A percentile compares a stretch with the other conserved stretches of the same genome.
These are phyloP conservation scores for Chrysopilus asiliformis DNA, from an alignment of 2,888 invertebrate genomes.

Conservation along the genomic window DNA sequence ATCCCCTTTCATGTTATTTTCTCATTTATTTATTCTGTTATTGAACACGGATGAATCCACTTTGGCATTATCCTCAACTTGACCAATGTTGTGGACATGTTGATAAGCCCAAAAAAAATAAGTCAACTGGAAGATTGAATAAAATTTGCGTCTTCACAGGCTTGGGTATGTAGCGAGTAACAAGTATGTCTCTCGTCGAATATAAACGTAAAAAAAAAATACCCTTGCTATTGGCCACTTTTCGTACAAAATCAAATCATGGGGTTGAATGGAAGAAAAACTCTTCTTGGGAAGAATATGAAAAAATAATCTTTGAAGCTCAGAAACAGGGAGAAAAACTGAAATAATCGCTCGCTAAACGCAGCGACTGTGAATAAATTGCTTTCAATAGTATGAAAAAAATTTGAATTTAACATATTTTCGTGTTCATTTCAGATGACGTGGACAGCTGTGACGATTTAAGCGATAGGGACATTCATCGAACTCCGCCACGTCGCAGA, in stretches of 20 bases:
- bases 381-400: too few relatives aligned
- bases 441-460: constrained; percentile 20
- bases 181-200: too few relatives aligned
- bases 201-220: too few relatives aligned
- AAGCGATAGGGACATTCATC: constrained; percentile 16
- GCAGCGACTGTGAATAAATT: too few relatives aligned
- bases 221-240: too few relatives aligned
- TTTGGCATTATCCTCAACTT: constrained; percentile 14
- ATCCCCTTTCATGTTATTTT: constrained; percentile 14
- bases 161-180: too few relatives aligned
- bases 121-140: constrained; percentile 36
- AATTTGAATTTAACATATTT: too few relatives aligned
- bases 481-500: constrained; percentile 7
- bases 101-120: constrained; percentile 21
- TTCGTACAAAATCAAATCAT: constrained; percentile 22
- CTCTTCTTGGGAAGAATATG: too few relatives aligned
- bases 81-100: constrained; percentile 17
- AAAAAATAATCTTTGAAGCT: too few relatives aligned
- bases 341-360: too few relatives aligned
- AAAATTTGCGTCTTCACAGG: constrained; percentile 35
- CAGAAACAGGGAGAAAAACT: too few relatives aligned
- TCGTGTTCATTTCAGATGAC: constrained; percentile 31
- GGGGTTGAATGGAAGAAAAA: constrained; percentile 20
- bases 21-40: constrained; percentile 16
- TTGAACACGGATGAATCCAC: constrained; percentile 16